Conservation (phyloP, 1,140 invertebrate species). For the Trypoxylus dichotomus region DNA sequence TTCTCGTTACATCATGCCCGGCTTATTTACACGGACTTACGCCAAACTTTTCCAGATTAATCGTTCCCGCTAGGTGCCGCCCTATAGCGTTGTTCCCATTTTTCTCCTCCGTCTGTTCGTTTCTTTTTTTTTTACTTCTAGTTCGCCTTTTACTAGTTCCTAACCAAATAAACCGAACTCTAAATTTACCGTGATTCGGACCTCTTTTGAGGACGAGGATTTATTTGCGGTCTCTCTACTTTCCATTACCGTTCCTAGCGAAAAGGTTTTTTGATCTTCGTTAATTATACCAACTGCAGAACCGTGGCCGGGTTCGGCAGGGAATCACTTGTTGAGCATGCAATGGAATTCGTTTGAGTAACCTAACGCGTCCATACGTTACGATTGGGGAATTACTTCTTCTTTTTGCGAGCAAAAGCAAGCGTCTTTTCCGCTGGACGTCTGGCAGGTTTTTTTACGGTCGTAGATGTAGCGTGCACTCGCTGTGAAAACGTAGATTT, state of each 20-base stretch:
- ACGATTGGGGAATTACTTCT: background rate
- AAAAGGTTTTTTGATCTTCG: slow-evolving; percentile 1
- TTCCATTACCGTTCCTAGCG: slow-evolving; percentile 5
- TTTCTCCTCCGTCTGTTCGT: background rate
- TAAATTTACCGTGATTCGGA: slow-evolving; percentile 7
- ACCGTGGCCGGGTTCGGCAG: background rate
- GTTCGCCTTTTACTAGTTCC: background rate
- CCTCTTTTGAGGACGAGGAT: background rate
- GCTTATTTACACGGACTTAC: slow-evolving; percentile 2
- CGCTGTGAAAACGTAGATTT: background rate
- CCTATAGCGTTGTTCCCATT: background rate
- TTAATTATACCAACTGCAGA: background rate
- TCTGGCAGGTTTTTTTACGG: background rate
- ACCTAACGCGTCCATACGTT: background rate
- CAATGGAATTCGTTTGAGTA: background rate
- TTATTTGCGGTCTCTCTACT: background rate
- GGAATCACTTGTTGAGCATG: slow-evolving; percentile 9
- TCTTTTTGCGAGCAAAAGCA: background rate
- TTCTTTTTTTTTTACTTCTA: background rate
- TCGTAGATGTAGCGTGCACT: background rate
- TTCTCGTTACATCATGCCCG: background rate
- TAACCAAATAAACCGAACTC: slow-evolving; percentile 14
- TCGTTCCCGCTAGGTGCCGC: background rate
- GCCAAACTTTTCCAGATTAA: slow-evolving; percentile 2
- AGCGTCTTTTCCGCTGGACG: background rate